A percentile compares a stretch with the other conserved stretches of the same genome.
These are phyloP conservation scores for Nemurella pictetii DNA, from an alignment of 2,888 invertebrate genomes.

Conservation along the genomic window DNA sequence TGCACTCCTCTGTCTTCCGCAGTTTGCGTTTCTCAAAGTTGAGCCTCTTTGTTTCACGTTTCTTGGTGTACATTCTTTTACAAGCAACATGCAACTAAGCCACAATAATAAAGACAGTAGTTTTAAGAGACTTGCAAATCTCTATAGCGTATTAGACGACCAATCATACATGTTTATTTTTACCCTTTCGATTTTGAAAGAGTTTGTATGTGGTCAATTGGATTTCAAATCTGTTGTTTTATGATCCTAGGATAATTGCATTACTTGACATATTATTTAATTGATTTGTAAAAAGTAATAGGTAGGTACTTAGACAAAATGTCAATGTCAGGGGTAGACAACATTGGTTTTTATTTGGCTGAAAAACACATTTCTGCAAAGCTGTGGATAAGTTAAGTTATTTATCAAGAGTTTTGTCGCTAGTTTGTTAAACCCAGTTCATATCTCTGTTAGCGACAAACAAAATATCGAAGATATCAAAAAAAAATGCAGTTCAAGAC, in stretches of 20 bases:
- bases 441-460: constrained; percentile 6
- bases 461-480: constrained; percentile 3
- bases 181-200: background rate
- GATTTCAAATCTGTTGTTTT: background rate
- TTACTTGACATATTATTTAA: background rate
- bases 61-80: background rate
- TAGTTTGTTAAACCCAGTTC: background rate
- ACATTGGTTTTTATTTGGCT: background rate
- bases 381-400: background rate
- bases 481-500: background rate
- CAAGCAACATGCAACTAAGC: constrained; percentile 29
- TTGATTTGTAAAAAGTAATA: background rate
- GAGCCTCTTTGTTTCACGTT: constrained; percentile 3
- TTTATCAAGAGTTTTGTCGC: background rate
- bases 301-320: background rate
- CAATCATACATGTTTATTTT: constrained; percentile 2
- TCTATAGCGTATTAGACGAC: constrained; percentile 19
- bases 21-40: background rate
- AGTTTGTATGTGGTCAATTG: background rate
- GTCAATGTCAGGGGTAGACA: background rate
- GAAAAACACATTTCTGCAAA: background rate
- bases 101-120: constrained; percentile 41
- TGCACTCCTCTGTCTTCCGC: constrained; percentile 42
- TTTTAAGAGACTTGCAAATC: constrained; percentile 26
- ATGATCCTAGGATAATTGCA: background rate